Evolutionary conservation across 2,888 invertebrate species (phyloP).

Genomic region (Trissolcus brochymenae): DNA sequence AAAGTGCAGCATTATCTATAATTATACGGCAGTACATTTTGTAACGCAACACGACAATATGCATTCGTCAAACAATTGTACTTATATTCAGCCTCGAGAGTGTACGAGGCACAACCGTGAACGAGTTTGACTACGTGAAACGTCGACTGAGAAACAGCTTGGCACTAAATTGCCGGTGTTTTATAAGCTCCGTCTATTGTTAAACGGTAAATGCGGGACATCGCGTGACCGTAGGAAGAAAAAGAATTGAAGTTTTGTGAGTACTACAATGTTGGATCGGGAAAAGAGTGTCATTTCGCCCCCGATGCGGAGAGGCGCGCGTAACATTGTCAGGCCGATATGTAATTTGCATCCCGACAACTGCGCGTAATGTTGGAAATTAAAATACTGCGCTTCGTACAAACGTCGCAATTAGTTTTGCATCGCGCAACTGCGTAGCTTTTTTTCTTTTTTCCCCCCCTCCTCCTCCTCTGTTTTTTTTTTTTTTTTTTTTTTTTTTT

Average conservation of each 20-base stretch:
- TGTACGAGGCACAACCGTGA: conserved; percentile 44
- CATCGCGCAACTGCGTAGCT: background rate
- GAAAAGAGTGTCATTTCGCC: conserved; percentile 56
- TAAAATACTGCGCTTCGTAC: conserved; percentile 46
- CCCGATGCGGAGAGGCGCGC: conserved; percentile 42
- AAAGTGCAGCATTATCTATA: conserved; percentile 19
- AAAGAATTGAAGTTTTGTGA: conserved; percentile 45
- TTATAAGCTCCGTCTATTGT: conserved; percentile 57
- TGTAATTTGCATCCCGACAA: conserved; percentile 53
- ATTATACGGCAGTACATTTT: conserved; percentile 26
- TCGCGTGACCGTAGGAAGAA: conserved; percentile 53
- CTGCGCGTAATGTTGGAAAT: conserved; percentile 52
- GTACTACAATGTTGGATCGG: conserved; percentile 48
- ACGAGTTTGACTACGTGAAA: conserved; percentile 53
- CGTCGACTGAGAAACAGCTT: conserved; percentile 51
- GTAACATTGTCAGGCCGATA: conserved; percentile 52
- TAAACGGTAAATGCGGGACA: conserved; percentile 53
- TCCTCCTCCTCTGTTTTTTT: conserved; percentile 14
- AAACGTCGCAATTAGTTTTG: conserved; percentile 52
- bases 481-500: conserved; percentile 22
- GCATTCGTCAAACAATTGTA: conserved; percentile 44
- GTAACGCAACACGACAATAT: conserved; percentile 27
- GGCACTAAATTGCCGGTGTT: conserved; percentile 55
- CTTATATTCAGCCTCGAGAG: conserved; percentile 25
- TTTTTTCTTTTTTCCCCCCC: background rate